A percentile compares a stretch with the other conserved stretches of the same genome.
These are phyloP conservation scores for Metacarcinus magister DNA, from an alignment of 2,888 invertebrate genomes.

Conservation along the genomic window DNA sequence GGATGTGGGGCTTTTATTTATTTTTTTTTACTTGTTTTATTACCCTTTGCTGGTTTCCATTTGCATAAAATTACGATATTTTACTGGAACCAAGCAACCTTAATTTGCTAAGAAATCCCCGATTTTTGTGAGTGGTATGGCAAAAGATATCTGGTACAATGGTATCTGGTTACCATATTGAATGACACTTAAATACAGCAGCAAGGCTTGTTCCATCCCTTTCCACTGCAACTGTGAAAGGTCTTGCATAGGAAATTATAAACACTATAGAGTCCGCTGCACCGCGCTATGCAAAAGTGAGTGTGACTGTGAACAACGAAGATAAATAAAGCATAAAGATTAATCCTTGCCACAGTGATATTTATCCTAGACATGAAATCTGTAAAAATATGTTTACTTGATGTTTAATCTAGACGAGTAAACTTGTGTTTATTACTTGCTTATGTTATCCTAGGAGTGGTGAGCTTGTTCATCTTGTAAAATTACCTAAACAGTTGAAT, in stretches of 20 bases:
- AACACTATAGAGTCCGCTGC: conserved; percentile 51
- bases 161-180: conserved; percentile 58
- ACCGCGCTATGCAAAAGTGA: conserved; percentile 62
- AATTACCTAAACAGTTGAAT: too few relatives aligned
- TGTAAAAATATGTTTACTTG: too few relatives aligned
- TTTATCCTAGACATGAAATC: too few relatives aligned
- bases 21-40: too few relatives aligned
- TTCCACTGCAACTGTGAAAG: conserved; percentile 45
- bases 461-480: too few relatives aligned
- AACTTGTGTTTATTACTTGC: neutral
- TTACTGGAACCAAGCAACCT: conserved; percentile 57
- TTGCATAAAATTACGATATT: neutral
- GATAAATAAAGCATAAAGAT: neutral
- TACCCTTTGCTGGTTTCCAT: too few relatives aligned
- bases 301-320: conserved; percentile 52
- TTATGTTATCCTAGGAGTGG: neutral
- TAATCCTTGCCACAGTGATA: too few relatives aligned
- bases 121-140: neutral
- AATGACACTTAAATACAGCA: conserved; percentile 35
- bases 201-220: conserved; percentile 61
- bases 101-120: conserved; percentile 47
- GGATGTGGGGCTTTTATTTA: too few relatives aligned
- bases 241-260: conserved; percentile 64
- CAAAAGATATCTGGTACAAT: neutral
- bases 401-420: too few relatives aligned